Percentiles rank a stretch among this genome's conserved stretches.
Conservation (phyloP, 2,888 invertebrate species). For the Anthrax anthrax region DNA sequence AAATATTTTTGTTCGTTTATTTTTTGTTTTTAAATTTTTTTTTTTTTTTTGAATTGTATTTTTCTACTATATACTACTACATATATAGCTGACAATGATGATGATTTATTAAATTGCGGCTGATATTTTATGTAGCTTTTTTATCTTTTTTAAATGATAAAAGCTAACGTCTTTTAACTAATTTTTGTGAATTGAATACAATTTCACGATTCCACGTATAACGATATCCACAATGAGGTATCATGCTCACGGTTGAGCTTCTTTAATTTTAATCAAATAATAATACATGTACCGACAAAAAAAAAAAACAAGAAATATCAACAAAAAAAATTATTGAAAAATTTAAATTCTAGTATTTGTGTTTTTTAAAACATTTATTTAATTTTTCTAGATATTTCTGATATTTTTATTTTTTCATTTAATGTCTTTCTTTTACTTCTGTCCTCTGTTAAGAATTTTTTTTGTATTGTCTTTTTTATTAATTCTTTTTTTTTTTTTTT, state of each 20-base stretch:
- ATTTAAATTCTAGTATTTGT: background rate
- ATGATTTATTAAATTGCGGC: too few relatives aligned
- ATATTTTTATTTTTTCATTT: background rate
- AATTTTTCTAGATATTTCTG: too few relatives aligned
- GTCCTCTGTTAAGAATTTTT: too few relatives aligned
- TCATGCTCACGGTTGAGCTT: conserved; percentile 36
- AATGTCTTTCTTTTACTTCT: background rate
- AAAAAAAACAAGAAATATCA: background rate
- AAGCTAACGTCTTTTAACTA: conserved; percentile 75
- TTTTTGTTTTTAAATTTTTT: too few relatives aligned
- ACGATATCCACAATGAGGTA: conserved; percentile 57
- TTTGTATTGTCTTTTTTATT: background rate
- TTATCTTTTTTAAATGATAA: too few relatives aligned
- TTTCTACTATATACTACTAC: too few relatives aligned
- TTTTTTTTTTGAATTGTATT: too few relatives aligned
- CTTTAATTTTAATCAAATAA: conserved; percentile 9
- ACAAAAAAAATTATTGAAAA: too few relatives aligned
- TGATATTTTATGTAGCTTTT: too few relatives aligned
- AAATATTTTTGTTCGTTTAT: too few relatives aligned
- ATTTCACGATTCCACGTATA: conserved; percentile 89
- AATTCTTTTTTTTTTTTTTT: background rate
- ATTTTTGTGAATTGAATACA: conserved; percentile 82
- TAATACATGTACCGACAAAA: background rate
- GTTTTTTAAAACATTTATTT: too few relatives aligned
- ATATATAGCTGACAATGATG: too few relatives aligned